phyloP scores from a whole-genome alignment of 2,113 vertebrate genomes.

The Thinocorus orbignyianus region DNA sequence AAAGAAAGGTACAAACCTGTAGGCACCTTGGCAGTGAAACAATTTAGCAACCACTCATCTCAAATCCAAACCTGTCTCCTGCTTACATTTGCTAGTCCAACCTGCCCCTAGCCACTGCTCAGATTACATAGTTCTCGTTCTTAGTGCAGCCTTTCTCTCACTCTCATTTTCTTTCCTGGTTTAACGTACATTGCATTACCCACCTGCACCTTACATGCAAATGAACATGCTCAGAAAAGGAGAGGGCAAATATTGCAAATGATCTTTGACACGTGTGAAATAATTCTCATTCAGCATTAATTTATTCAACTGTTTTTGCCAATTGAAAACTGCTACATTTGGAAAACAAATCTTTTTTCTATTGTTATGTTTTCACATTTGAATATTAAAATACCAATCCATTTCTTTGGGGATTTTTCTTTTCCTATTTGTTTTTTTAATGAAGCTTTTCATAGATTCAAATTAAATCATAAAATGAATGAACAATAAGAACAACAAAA shows the following conservation, averaged over 20 bases:
- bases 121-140: background rate
- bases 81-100: background rate
- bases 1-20: background rate
- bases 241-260: background rate
- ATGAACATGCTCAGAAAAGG: background rate
- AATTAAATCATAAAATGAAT: background rate
- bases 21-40: background rate
- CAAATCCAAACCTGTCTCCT: background rate
- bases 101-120: background rate
- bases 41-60: background rate
- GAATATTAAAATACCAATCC: background rate
- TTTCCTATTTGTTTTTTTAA: background rate
- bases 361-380: background rate
- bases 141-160: background rate
- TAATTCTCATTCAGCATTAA: background rate
- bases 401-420: background rate
- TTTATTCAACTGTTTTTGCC: background rate
- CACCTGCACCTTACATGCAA: background rate
- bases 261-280: background rate
- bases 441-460: background rate
- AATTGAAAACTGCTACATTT: background rate
- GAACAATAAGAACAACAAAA: background rate
- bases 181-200: background rate
- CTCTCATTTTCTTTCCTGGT: background rate
- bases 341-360: background rate